phyloP scores from a whole-genome alignment of 2,888 invertebrate genomes.

The Auanema sp. region DNA sequence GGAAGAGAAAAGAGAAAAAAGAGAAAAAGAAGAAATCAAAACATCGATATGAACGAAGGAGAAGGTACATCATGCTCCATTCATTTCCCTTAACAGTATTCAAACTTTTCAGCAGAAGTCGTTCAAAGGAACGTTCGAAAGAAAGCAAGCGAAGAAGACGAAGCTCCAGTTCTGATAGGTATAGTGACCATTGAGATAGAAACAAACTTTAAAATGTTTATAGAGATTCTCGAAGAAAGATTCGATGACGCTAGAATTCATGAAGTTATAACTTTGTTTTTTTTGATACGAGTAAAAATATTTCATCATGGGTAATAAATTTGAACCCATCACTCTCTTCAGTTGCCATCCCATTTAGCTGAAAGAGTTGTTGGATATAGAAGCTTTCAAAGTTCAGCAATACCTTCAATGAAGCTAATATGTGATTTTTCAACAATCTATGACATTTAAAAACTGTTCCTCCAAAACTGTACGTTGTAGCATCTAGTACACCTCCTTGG shows the following conservation, averaged over 20 bases:
- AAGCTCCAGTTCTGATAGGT: conserved; percentile 1
- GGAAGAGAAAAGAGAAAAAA: conserved; percentile 11
- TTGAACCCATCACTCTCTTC: conserved; percentile 50
- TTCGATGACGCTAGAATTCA: conserved; percentile 1
- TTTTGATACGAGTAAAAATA: conserved; percentile 56
- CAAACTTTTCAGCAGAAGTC: background rate
- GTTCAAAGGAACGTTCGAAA: background rate
- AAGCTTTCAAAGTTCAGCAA: background rate
- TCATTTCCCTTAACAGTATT: no score
- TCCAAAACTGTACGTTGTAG: conserved; percentile 57
- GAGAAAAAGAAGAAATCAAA: conserved; percentile 16
- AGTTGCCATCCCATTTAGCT: conserved; percentile 54
- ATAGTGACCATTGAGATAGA: background rate
- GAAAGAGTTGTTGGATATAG: conserved; percentile 13
- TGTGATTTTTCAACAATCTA: conserved; percentile 46
- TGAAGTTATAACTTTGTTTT: conserved; percentile 23
- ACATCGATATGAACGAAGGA: conserved; percentile 6
- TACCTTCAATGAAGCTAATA: conserved; percentile 49
- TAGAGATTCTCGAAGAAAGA: no score
- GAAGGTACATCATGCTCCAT: conserved; percentile 13
- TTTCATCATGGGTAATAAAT: conserved; percentile 58
- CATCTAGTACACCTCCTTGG: conserved; percentile 62
- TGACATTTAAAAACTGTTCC: conserved; percentile 56
- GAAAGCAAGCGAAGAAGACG: background rate
- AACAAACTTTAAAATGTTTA: background rate